These are phyloP conservation scores for Ricordea florida DNA, from an alignment of 92 coral and sea anemone genomes.

Conservation along the genomic window DNA sequence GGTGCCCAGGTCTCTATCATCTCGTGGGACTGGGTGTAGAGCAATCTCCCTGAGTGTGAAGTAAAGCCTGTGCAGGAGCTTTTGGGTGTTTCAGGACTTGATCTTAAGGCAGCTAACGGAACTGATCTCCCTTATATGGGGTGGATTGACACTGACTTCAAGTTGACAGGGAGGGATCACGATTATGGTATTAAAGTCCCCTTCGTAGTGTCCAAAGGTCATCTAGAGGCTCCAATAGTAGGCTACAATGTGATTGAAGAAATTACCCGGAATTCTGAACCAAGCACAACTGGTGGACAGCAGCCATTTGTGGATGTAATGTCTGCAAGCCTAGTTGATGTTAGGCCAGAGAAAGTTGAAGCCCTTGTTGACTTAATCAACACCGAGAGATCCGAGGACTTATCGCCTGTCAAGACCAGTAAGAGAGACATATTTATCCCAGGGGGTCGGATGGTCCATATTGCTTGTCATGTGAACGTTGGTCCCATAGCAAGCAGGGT, in stretches of 20 bases:
- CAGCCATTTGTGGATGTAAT: conserved; percentile 29
- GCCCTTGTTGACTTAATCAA: too few species aligned
- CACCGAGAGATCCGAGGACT: too few species aligned
- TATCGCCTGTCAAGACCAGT: too few species aligned
- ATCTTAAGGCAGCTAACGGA: conserved; percentile 53
- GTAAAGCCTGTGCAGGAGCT: conserved; percentile 29
- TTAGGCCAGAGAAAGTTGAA: too few species aligned
- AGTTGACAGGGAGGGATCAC: too few species aligned
- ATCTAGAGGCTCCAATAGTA: conserved; percentile 43
- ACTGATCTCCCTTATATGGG: too few species aligned
- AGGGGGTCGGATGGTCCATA: too few species aligned
- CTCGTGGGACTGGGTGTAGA: conserved; percentile 25
- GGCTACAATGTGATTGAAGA: conserved; percentile 68
- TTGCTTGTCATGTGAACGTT: conserved; percentile 25
- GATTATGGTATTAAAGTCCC: conserved; percentile 39
- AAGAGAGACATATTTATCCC: too few species aligned
- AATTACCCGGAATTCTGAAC: conserved; percentile 23
- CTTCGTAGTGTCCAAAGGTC: conserved; percentile 43
- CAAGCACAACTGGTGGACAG: too few species aligned
- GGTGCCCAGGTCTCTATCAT: too few species aligned
- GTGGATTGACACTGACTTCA: too few species aligned
- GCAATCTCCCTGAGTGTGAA: conserved; percentile 17
- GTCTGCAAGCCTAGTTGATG: conserved; percentile 29
- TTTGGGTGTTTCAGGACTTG: too few species aligned
- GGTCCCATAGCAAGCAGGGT: conserved; percentile 58